Percentiles rank a stretch among this genome's conserved stretches.
Conservation (phyloP, 2,888 invertebrate genomes). For the Pogonocherus hispidulus region DNA sequence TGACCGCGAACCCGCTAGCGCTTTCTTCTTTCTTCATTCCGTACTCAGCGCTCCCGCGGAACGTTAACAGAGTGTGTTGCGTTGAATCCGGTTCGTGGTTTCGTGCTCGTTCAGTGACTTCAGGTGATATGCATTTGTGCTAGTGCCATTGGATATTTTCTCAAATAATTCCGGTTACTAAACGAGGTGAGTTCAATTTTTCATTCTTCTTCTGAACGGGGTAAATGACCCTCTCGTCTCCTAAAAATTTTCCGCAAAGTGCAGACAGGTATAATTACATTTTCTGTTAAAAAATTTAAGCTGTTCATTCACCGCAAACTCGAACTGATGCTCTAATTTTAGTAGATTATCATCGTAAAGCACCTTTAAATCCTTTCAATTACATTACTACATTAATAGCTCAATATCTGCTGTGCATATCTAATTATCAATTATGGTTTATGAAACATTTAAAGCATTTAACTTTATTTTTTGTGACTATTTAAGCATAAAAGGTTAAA, state of each 20-base stretch:
- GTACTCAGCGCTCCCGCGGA: slow-evolving; percentile 55
- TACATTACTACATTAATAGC: neutral
- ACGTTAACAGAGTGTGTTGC: slow-evolving; percentile 35
- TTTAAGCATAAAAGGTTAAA: neutral
- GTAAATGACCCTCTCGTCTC: neutral
- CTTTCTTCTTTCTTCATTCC: slow-evolving; percentile 64
- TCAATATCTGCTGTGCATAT: neutral
- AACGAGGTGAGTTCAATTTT: slow-evolving; percentile 19
- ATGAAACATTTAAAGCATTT: neutral
- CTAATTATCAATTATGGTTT: neutral
- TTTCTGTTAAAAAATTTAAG: neutral
- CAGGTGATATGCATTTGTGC: slow-evolving; percentile 24
- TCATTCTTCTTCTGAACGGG: neutral
- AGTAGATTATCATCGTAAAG: neutral
- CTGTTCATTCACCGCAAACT: neutral
- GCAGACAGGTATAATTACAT: neutral
- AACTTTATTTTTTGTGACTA: neutral
- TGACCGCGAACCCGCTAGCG: slow-evolving; percentile 58
- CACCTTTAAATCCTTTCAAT: neutral
- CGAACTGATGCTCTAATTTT: neutral
- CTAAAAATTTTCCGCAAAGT: neutral
- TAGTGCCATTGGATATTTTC: slow-evolving; percentile 26
- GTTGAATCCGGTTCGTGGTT: slow-evolving; percentile 42
- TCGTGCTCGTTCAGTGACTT: slow-evolving; percentile 34
- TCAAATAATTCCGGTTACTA: slow-evolving; percentile 1